Evolutionary conservation across 1,140 invertebrate genomes (phyloP), one percentile per base, ranked within the genome.

Genomic region (Drosophila navojoa): DNA sequence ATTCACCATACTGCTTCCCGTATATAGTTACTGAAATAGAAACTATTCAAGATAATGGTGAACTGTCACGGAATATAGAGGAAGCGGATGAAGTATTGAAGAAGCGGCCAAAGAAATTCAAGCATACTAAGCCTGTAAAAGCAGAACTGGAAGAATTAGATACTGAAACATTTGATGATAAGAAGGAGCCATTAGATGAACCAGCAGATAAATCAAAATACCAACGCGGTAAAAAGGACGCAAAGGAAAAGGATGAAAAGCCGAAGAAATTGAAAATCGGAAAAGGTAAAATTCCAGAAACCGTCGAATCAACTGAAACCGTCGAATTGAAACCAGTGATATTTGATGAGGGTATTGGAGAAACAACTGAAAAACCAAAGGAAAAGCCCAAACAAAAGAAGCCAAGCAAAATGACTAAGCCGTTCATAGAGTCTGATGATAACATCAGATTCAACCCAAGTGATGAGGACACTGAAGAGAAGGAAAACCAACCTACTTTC

Each of bases 271-370:
- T 90, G 1, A 92, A 90, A 66, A 57, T 87, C 19, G 90, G 80
- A 2, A 91, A 91, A 15, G 91, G 91, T 10, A 82, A 82, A 40
- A 55, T 90, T 59, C 89, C 87, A 1, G 53, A 84, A 69, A 72
- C 71, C 54, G 68, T 45, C 15, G 76, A 90, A 11, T 22, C 40
- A 1, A 54, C 93, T 70, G 94, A 95, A 81, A 80, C 93, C 71
- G 92, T 95, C 22, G 91, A 71, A 38, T 76, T 95, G 2, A 95
- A 81, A 47, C 89, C 90, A n/a, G 40, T 92, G 15, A 90, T 87
- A 27, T 22, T 71, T 49, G 71, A 85, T 50, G 74, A n/a, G 6
- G 42, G 84, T 6, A 91, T 93, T 71, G 75, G 92, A 44, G 66
- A 92, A 0, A 50, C 77, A 62, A 16, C 67, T 71, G 71, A 93